These are phyloP conservation scores for Megaceryle torquata DNA, from an alignment of 2,113 vertebrate genomes.

Conservation along the genomic window DNA sequence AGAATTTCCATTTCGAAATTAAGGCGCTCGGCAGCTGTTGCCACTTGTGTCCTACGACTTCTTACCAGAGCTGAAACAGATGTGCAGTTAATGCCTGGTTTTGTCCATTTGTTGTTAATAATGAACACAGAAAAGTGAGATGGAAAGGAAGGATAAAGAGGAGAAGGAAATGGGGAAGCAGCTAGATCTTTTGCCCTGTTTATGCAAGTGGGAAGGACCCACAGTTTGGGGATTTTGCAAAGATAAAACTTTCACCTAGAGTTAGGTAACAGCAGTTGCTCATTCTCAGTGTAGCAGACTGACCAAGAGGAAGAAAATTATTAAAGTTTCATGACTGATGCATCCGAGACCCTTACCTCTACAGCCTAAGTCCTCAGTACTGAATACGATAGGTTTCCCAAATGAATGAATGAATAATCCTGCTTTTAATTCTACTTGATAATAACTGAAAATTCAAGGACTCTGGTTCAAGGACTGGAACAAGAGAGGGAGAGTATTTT, in stretches of 20 bases:
- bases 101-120: background rate
- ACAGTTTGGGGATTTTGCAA: background rate
- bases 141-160: background rate
- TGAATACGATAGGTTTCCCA: background rate
- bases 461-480: background rate
- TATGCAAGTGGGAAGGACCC: background rate
- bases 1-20: background rate
- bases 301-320: background rate
- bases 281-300: background rate
- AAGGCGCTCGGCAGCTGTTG: background rate
- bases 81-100: background rate
- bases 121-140: background rate
- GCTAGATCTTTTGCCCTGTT: background rate
- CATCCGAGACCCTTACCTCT: background rate
- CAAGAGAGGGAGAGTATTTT: background rate
- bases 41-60: background rate
- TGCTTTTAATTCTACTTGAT: background rate
- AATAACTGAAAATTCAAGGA: background rate
- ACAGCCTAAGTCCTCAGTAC: background rate
- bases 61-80: constrained; percentile 15
- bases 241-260: background rate
- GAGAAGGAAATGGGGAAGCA: background rate
- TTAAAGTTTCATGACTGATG: background rate
- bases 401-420: background rate
- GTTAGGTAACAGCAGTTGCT: background rate